These are phyloP conservation scores for Drosophila mayri DNA, from an alignment of 1,140 invertebrate genomes.

Conservation along the genomic window DNA sequence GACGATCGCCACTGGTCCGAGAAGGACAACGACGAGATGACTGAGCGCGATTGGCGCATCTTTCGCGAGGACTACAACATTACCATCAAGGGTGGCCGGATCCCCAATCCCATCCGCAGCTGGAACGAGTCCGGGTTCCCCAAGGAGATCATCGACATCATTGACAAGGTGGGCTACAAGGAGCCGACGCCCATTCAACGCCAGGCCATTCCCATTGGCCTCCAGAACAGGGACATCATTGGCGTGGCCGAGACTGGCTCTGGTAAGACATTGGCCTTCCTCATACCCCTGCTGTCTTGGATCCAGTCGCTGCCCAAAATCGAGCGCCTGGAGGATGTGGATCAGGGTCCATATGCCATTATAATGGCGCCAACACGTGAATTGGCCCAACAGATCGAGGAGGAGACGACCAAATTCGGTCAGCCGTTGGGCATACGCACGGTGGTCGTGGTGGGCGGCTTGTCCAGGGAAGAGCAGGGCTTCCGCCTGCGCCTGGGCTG, in stretches of 20 bases:
- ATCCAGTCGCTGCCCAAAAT: conserved; percentile 99
- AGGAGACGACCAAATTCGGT: conserved; percentile 99
- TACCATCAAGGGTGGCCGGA: conserved; percentile 98
- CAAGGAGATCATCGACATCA: conserved; percentile 96
- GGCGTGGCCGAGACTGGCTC: conserved; percentile 99
- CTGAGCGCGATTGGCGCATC: conserved; percentile 99
- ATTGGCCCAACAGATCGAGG: conserved; percentile 99
- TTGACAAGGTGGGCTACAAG: conserved; percentile 98
- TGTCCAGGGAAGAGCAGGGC: conserved; percentile 99
- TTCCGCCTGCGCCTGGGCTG: conserved; percentile 98
- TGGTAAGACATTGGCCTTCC: conserved; percentile 99
- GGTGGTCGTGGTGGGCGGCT: conserved; percentile 98
- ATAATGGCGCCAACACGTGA: conserved; percentile 99
- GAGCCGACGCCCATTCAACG: conserved; percentile 99
- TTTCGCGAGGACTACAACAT: conserved; percentile 99
- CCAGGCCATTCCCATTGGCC: conserved; percentile 99
- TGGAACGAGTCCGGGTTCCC: conserved; percentile 98
- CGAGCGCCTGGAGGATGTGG: conserved; percentile 95
- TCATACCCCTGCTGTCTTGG: conserved; percentile 99
- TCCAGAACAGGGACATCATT: conserved; percentile 99
- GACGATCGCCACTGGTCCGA: conserved; percentile 99
- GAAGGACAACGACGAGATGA: conserved; percentile 98
- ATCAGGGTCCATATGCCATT: conserved; percentile 99
- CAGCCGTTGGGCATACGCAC: conserved; percentile 97
- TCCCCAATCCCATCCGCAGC: conserved; percentile 97